These are phyloP conservation scores for Therioaphis trifolii DNA, from an alignment of 2,888 invertebrate species.

Conservation along the genomic window DNA sequence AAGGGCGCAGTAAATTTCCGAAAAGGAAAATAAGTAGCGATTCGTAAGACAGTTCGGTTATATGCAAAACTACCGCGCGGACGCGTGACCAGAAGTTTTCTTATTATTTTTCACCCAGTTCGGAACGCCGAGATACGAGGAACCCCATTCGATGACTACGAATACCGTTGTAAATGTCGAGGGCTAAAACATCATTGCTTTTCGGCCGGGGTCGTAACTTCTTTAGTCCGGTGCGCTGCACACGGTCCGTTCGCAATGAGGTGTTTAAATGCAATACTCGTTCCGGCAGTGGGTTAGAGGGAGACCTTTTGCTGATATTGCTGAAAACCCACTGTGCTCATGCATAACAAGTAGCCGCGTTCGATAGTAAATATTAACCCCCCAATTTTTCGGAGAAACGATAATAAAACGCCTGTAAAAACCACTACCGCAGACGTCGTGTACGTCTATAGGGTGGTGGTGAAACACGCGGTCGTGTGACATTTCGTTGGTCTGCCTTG, in stretches of 20 bases:
- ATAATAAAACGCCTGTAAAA: conserved; percentile 58
- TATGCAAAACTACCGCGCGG: conserved; percentile 45
- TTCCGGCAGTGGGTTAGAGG: conserved; percentile 44
- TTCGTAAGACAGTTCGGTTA: conserved; percentile 47
- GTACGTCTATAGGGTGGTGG: background rate
- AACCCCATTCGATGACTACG: conserved; percentile 42
- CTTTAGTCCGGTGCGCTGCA: conserved; percentile 12
- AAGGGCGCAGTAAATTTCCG: conserved; percentile 46
- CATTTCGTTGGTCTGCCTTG: background rate
- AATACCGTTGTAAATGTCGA: conserved; percentile 51
- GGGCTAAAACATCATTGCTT: conserved; percentile 61
- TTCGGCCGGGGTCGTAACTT: conserved; percentile 48
- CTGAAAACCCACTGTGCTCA: conserved; percentile 44
- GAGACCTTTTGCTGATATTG: conserved; percentile 49
- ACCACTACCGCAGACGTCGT: conserved; percentile 26
- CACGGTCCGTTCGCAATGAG: conserved; percentile 65
- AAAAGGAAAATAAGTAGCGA: conserved; percentile 37
- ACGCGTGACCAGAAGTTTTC: conserved; percentile 44
- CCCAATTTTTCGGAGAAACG: conserved; percentile 11
- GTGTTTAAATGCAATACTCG: conserved; percentile 67
- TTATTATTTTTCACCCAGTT: conserved; percentile 23
- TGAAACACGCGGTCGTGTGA: conserved; percentile 3
- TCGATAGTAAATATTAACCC: conserved; percentile 64
- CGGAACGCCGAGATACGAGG: background rate
- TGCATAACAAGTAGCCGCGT: conserved; percentile 52